Base-by-base conservation (phyloP, 2,113 vertebrate genomes). In the Sisor rabdophorus region DNA sequence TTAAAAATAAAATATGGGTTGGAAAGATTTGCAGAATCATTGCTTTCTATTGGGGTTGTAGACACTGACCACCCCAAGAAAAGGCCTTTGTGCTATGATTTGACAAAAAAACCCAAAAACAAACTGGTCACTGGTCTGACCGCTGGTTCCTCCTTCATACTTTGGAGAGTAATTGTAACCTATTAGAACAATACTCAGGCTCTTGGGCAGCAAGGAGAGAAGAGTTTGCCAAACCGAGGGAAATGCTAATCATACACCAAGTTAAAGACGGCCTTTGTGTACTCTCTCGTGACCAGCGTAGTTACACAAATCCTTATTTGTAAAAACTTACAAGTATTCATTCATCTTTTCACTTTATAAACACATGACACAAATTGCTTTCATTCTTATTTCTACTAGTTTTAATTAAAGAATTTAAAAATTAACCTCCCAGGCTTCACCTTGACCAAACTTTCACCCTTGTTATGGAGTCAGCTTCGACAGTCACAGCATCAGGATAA, bases 381-480 rank as follows among this genome's bases (percentile, higher is more conserved):
- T 68, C 9, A 68, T 17, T 19, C 44, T 12, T 50, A 68, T 28
- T 69, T 24, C 26, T 59, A 30, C 36, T 59, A 19, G 19, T 28
- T 13, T 11, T 26, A 1, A 16, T 26, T 6, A 73, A 19, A 59
- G 4, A n/a, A n/a, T 87, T 88, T 80, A 78, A 61, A 82, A 82
- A 84, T 89, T 85, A 87, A 75, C 48, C 59, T 90, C 87, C 87
- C 83, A 87, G 84, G 76, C 85, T 81, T 88, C 89, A 92, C 89
- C 89, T 91, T 90, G 88, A 86, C 88, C 84, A 86, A 89, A 89
- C 87, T 87, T 53, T 54, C 13, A 50, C 65, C 53, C 89, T 89
- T 86, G 88, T 91, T 91, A 91, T 85, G 87, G 84, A 73, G 87
- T 87, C 87, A 90, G 89, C 90, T 89, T 84, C 88, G 88, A 90